Evolutionary conservation across 2,797 vertebrate species (phyloP), one percentile per base, ranked within the genome.

Genomic region (Eptatretus atami): DNA sequence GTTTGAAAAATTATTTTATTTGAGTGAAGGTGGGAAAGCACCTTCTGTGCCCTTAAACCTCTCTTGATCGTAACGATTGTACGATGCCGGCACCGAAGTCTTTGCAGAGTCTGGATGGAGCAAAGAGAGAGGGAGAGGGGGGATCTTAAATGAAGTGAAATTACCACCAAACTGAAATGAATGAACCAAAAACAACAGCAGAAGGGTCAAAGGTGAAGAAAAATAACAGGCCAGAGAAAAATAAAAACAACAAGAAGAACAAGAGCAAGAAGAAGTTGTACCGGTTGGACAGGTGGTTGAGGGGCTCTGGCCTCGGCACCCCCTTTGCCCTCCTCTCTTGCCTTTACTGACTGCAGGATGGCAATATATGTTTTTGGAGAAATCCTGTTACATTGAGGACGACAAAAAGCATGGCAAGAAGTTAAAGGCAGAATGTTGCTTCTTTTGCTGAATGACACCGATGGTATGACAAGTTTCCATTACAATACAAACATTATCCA

Each of bases 341-440:
- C 90, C 78, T 98, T 98, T 64, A 98, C 88, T 1, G 90, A 96
- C 65, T 98, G 90, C 71, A 98, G 83, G 73, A 95, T 98, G 65
- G 90, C 86, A 75, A 98, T n/a, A 96, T 71, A 96, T 92, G 73
- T 90, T 98, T 77, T 96, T 95, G 67, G 88, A 88, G 72, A 98
- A 98, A 71, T 93, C 95, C 92, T 98, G 73, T 52, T 61, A 44
- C 31, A 8, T 44, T 44, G 31, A 44, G 31, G 31, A 44, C 6
- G 31, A 44, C 31, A 44, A 44, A 44, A 44, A 44, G 4, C 31
- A 44, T 44, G 31, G 6, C 31, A 44, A 44, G 31, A 44, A 44
- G 1, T 44, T 44, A 44, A 44, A 44, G 31, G 31, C 31, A 8
- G 31, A 44, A 44, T 44, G 31, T 44, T 44, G 31, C 31, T 2